phyloP scores from a whole-genome alignment of 2,797 vertebrate species.

The Hydrophis major region DNA sequence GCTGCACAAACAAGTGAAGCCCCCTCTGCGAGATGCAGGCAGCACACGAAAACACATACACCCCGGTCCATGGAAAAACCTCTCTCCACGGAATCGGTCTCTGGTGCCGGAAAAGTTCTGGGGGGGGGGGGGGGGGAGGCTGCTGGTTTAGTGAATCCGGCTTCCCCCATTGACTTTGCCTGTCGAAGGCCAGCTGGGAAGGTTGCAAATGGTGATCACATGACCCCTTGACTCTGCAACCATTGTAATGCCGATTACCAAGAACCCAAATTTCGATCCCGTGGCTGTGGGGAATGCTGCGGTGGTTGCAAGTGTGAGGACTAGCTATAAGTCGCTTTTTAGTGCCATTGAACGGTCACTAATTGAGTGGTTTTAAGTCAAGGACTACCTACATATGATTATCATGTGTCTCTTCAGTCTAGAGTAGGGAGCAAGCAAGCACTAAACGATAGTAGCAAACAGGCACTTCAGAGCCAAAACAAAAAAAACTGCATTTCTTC shows the following conservation, averaged over 20 bases:
- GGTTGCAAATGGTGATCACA: background rate
- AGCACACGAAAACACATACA: background rate
- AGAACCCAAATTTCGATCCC: background rate
- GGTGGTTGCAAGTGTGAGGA: background rate
- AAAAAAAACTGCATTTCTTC: no score
- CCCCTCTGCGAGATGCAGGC: background rate
- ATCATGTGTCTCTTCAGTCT: background rate
- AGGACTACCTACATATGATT: background rate
- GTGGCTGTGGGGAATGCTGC: background rate
- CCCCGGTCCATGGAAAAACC: no score
- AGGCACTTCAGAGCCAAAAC: background rate
- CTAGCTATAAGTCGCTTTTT: background rate
- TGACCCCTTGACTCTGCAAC: background rate
- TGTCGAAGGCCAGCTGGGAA: background rate
- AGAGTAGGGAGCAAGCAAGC: background rate
- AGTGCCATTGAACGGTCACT: background rate
- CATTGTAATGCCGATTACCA: background rate
- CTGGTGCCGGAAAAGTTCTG: background rate
- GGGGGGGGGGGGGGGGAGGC: no score
- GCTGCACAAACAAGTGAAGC: no score
- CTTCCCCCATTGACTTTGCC: background rate
- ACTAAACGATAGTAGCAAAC: background rate
- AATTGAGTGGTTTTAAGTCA: background rate
- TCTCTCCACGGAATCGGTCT: no score
- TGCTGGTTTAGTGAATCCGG: background rate